Conservation (phyloP, 2,888 invertebrate genomes). For the Tryphoninae sp. region DNA sequence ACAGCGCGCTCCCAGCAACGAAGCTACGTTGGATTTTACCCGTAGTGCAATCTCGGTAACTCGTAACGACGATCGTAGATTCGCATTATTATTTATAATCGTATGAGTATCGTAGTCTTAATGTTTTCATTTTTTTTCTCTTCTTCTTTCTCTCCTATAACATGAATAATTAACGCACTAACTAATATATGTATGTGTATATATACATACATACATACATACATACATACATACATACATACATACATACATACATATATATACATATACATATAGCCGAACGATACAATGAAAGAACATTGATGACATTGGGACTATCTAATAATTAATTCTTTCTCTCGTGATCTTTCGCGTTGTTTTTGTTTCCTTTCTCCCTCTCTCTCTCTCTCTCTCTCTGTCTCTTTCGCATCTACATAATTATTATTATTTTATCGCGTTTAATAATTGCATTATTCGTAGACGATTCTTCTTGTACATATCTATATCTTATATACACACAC, state of each 20-base stretch:
- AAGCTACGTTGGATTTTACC: conserved; percentile 64
- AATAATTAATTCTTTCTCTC: conserved; percentile 64
- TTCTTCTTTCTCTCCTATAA: conserved; percentile 68
- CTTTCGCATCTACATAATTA: conserved; percentile 43
- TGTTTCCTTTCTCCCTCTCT: background rate
- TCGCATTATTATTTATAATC: conserved; percentile 66
- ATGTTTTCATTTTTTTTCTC: conserved; percentile 61
- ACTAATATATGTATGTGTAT: conserved; percentile 70
- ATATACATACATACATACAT: conserved; percentile 53
- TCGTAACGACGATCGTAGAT: conserved; percentile 70
- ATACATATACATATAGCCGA: conserved; percentile 65
- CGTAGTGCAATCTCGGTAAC: conserved; percentile 67
- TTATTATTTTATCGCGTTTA: conserved; percentile 45
- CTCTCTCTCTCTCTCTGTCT: conserved; percentile 12
- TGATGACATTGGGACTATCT: conserved; percentile 68
- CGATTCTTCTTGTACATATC: conserved; percentile 34
- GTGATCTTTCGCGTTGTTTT: background rate
- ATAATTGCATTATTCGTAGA: conserved; percentile 59
- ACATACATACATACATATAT: conserved; percentile 47
- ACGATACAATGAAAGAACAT: conserved; percentile 75
- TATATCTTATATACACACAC: conserved; percentile 53
- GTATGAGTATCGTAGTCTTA: conserved; percentile 73
- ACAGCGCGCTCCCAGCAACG: conserved; percentile 63
- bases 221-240: conserved; percentile 50
- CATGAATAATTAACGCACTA: conserved; percentile 73